Conservation (phyloP, 2,113 vertebrate species). For the Sterrhoptilus dennistouni region DNA sequence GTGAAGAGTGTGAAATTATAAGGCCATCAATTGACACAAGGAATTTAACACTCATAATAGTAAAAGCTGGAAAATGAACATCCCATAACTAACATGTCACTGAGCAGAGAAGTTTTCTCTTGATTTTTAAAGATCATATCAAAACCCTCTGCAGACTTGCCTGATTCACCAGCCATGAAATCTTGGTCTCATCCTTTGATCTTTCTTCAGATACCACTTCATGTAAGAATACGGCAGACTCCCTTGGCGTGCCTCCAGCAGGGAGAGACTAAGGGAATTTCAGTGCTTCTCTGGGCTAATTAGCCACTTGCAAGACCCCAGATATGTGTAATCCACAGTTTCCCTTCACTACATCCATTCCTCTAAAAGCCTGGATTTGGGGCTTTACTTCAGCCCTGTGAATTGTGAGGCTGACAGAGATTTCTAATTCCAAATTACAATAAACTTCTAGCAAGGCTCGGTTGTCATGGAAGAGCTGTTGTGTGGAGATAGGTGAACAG, state of each 20-base stretch:
- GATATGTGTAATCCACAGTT: neutral
- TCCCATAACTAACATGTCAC: neutral
- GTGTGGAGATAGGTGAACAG: neutral
- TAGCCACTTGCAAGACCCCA: neutral
- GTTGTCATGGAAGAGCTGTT: rapidly evolving
- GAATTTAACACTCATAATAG: neutral
- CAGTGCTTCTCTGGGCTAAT: neutral
- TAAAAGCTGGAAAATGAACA: neutral
- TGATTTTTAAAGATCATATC: neutral
- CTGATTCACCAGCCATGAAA: constrained; percentile 33
- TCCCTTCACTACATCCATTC: neutral
- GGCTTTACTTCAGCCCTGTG: neutral
- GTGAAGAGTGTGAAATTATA: constrained; percentile 16
- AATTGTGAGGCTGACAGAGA: neutral
- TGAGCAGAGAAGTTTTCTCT: neutral
- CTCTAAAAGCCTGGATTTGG: neutral
- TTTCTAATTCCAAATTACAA: neutral
- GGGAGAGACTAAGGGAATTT: constrained; percentile 1
- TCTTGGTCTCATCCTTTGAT: constrained; percentile 44
- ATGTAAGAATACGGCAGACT: neutral
- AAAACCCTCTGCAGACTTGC: neutral
- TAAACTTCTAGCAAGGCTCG: neutral
- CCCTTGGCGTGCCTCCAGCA: constrained; percentile 24
- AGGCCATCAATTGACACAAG: constrained; percentile 34
- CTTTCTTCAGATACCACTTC: constrained; percentile 34